Base-by-base conservation (phyloP, 2,797 vertebrate genomes). In the Alcedo atthis region DNA sequence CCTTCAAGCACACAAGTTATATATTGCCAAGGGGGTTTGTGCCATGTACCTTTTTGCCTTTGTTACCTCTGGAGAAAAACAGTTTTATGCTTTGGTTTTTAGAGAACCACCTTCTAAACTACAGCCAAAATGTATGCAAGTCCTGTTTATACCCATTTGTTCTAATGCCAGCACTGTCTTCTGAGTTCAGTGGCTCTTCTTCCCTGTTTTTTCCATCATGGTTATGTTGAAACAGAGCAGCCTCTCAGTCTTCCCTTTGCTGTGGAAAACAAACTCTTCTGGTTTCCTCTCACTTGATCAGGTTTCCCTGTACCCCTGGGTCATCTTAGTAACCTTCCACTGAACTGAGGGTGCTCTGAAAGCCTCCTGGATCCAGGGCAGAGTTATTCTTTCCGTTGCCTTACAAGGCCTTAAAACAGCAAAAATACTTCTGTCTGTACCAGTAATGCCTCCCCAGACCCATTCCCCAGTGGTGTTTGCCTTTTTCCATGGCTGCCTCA, bases 251-350 rank as follows among this genome's bases (percentile, higher is more conserved):
- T 89, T 90, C 54, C 9, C 71, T 85, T 89, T 71, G 76, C 78
- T 82, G 4, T 66, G 93, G 89, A 95, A 96, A 95, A 95, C 81
- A 95, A 87, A 43, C 58, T 87, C 87, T 95, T 94, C 77, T 87
- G 62, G 87, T 94, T 95, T 94, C 93, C 69, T 90, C 54, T 90
- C 54, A 54, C 76, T 90, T 77, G 84, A 89, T 96, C 94, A 90
- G 54, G 68, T 94, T 95, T 95, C 92, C 48, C n/a, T 74, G 45
- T 63, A 73, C 43, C 43, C 54, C 67, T 79, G 79, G 66, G 70
- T 93, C 81, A 85, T 54, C 32, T 92, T 80, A 75, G 66, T 80
- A 90, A 90, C 33, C 90, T 93, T 83, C 37, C 66, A 66, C 42
- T 93, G 81, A 82, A 75, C 66, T 75, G 58, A 33, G 58, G 81